Base-by-base conservation (phyloP, 2,797 vertebrate genomes). In the Eospalax fontanierii region DNA sequence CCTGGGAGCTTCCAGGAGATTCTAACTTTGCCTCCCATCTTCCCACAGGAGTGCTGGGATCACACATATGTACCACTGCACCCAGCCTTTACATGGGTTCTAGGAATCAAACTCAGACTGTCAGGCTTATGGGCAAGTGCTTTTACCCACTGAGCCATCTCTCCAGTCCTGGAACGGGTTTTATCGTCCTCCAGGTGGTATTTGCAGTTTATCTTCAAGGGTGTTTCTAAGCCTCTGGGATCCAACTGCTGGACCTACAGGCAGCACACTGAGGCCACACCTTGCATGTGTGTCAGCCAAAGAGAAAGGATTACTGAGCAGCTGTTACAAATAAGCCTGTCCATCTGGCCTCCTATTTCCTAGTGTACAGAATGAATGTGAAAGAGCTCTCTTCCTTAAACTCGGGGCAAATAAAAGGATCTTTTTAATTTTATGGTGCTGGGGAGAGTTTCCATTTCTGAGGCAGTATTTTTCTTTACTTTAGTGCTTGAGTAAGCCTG, bases 291-390 rank as follows among this genome's bases (percentile, higher is more conserved):
- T 59, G 35, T 35, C n/a, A 81, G 54, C 74, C 19, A 46, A 68
- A 73, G 54, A 11, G 14, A 6, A 61, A 2, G 73, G 79, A 85
- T 89, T 84, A 82, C n/a, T 24, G 57, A 54, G 70, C 7, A 35
- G 85, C 57, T 90, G 90, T 40, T 57, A 65, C 40, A 66, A 90
- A 74, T 81, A 88, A 85, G 68, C 87, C 40, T 3, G 6, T 46
- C 95, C 87, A 93, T 78, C 94, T 94, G 83, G 90, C 65, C 61
- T 85, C 66, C 2, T 76, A 81, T 89, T 92, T 76, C 80, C 88
- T 54, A 84, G 83, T 66, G 40, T 35, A 80, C 7, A 85, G 73
- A 84, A 85, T 57, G 61, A 35, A 87, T 88, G n/a, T 40, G 61
- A 75, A 87, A 87, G 88, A 80, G 80, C 24, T 19, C 18, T 35